Evolutionary conservation across 2,113 vertebrate genomes (phyloP), one percentile per base, ranked within the genome.

Genomic region (Thermophis baileyi): DNA sequence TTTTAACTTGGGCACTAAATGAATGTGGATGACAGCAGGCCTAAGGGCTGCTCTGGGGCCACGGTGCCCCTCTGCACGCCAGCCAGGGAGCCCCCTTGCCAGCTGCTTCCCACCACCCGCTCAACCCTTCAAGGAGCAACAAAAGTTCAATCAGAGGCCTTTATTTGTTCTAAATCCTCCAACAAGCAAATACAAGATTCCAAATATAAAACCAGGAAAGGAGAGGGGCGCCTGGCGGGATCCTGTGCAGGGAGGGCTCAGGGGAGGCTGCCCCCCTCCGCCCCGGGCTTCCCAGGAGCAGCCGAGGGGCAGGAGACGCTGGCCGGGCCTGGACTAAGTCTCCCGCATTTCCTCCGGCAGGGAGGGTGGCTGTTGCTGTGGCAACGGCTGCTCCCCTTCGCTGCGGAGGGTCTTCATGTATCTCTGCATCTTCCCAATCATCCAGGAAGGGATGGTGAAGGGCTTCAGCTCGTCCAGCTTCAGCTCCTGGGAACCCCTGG

Each of bases 381-480:
- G 30, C 25, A n/a, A 18, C 0, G 30, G 46, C 94, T 97, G 98
- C 0, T 98, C 98, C 85, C 97, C 98, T 18, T 98, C 97, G 2
- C 98, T 97, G 87, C 99, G 98, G 92, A 99, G 98, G 14, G 97
- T 97, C 93, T 99, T 98, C 99, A 99, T 99, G 60, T 98, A 98
- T 95, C 97, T 98, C 93, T 98, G 98, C 99, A 99, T 99, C 98
- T 99, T 99, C 95, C 98, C 98, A 0, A 98, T 98, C 98, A 99
- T 99, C 99, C 99, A 99, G 0, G 94, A 51, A 0, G 99, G 99
- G 0, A 99, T 98, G 0, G 97, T 85, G 91, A 99, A 99, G 0
- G 99, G 98, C 95, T 99, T 99, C 96, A 99, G 92, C 94, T 99
- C 99, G 14, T 99, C 99, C 97, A 99, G 94, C 94, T 97, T 98